Evolutionary conservation across 2,888 invertebrate species (phyloP), one percentile per base, ranked within the genome.

Genomic region (Chalcis sispes): DNA sequence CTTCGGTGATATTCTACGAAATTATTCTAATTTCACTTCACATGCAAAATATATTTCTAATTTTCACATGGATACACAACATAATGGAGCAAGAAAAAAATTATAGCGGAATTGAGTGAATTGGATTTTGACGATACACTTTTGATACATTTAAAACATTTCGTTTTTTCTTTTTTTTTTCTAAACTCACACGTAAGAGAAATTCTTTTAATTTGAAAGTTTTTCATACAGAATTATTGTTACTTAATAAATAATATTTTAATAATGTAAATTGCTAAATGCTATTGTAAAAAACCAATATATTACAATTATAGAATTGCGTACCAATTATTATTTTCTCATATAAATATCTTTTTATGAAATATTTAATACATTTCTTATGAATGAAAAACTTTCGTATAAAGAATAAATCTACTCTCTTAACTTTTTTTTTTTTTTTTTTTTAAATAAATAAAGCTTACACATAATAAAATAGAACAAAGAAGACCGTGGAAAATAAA

Each of bases 1-100:
- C 42, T 42, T 61, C n/a, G 66, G 27, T 61, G 54, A 66, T 20
- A 4, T 61, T 25, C 72, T 72, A 72, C 40, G 72, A 72, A 76
- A 72, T 58, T 70, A 75, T 58, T 65, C 50, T 71, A 59, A 36
- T 64, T n/a, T 46, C 15, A 20, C 2, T 20, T 15, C 20, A 4
- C 20, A 50, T 50, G 20, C 15, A 13, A 13, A 4, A 32, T 8
- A 32, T 32, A 5, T 36, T 18, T 40, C 15, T 72, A n/a, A n/a
- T n/a, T n/a, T n/a, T n/a, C n/a, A n/a, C n/a, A n/a, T n/a, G n/a
- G n/a, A n/a, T n/a, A n/a, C n/a, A n/a, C n/a, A n/a, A n/a, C n/a
- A n/a, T n/a, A n/a, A n/a, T n/a, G n/a, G n/a, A n/a, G n/a, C n/a
- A n/a, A n/a, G n/a, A n/a, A n/a, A n/a, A n/a, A n/a, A n/a, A n/a